Base-by-base conservation (phyloP, 2,888 invertebrate genomes). In the Drosophila hamatofila region DNA sequence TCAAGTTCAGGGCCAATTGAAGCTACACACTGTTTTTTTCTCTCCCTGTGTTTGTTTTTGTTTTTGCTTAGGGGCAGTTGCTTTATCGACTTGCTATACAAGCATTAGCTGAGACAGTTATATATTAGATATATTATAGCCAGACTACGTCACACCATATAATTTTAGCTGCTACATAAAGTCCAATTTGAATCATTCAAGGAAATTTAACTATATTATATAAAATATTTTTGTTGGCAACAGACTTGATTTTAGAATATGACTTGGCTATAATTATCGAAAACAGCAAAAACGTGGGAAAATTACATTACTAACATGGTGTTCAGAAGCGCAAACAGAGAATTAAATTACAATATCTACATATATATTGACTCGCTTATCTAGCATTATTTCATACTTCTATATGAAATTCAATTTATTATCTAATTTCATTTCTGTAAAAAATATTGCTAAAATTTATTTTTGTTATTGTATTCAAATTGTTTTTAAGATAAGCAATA, bases 1-100 rank as follows among this genome's bases (percentile, higher is more conserved):
- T 87, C 84, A 84, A 84, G 84, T 84, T 84, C 84, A 84, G 88
- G 89, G 84, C 74, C 84, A 78, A 39, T 83, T 66, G 74, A 23
- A 65, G 33, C 46, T 44, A 59, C 48, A 68, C 21, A 37, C 44
- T 61, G 18, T 35, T 48, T 44, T 70, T n/a, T 5, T 5, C 16
- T 37, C n/a, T 37, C 37, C n/a, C n/a, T 37, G n/a, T 11, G 3
- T 14, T 41, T 46, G 35, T 44, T 27, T 39, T 18, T 57, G 25
- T 25, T 21, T 49, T 37, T n/a, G 21, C n/a, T 46, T 64, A 41
- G 41, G 46, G 37, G 46, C 56, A 48, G 51, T 49, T 51, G 52
- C 42, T 70, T 59, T 37, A 67, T 49, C 39, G 27, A 39, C n/a
- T 21, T 41, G 33, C 33, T 27, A 14, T 18, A 27, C 16, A n/a